phyloP scores from a whole-genome alignment of 2,113 vertebrate genomes.

The Hemicordylus capensis region DNA sequence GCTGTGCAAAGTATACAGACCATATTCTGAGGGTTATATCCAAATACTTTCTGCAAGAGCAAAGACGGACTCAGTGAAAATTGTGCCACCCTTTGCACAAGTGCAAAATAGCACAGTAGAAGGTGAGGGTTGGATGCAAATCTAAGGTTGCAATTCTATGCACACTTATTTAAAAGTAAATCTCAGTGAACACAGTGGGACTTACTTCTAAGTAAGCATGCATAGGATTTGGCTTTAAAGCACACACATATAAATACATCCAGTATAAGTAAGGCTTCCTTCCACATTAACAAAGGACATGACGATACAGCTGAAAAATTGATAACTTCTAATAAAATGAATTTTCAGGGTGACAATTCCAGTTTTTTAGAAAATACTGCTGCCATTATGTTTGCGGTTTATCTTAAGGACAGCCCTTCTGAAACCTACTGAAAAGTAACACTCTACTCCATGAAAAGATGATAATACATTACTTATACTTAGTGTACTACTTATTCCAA shows the following conservation, averaged over 20 bases:
- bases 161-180: background rate
- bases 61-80: too few relatives aligned
- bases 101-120: too few relatives aligned
- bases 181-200: background rate
- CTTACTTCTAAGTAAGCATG: background rate
- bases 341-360: background rate
- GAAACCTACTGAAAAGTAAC: background rate
- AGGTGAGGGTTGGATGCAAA: too few relatives aligned
- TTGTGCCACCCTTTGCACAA: too few relatives aligned
- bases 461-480: constrained; percentile 3
- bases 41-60: too few relatives aligned
- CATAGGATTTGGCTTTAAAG: background rate
- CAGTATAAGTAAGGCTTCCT: constrained; percentile 43
- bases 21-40: too few relatives aligned
- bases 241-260: constrained; percentile 28
- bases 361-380: background rate
- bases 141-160: background rate
- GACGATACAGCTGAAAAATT: constrained; percentile 9
- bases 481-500: background rate
- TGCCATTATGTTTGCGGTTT: background rate
- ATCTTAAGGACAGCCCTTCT: background rate
- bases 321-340: background rate
- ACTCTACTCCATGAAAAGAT: background rate
- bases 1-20: constrained; percentile 19
- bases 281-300: background rate